A percentile compares a stretch with the other conserved stretches of the same genome.
phyloP scores from a whole-genome alignment of 1,140 invertebrate species.

The Colletes gigas region DNA sequence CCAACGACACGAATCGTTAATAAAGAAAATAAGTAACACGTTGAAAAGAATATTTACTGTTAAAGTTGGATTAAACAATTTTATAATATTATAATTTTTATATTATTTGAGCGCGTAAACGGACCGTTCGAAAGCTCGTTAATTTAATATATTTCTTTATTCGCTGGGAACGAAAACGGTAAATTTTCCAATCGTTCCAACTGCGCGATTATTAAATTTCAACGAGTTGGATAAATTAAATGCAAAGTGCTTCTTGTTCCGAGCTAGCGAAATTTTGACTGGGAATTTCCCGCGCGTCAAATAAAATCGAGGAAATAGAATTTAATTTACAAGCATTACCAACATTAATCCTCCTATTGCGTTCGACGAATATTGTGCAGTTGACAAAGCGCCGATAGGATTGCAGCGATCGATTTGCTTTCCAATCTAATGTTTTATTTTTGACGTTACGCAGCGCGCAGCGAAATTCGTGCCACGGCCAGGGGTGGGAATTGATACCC shows the following conservation, averaged over 20 bases:
- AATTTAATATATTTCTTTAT: not conserved
- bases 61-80: too few species aligned
- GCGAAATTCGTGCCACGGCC: too few species aligned
- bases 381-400: not conserved
- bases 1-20: too few species aligned
- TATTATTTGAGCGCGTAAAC: too few species aligned
- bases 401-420: too few species aligned
- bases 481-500: too few species aligned
- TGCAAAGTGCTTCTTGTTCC: not conserved
- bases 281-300: not conserved
- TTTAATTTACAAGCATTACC: not conserved
- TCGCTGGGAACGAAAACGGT: too few species aligned
- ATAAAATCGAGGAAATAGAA: not conserved
- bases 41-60: too few species aligned
- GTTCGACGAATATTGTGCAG: not conserved
- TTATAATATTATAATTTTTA: too few species aligned
- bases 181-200: not conserved
- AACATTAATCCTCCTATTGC: not conserved
- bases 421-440: not conserved
- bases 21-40: too few species aligned
- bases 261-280: not conserved
- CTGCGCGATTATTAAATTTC: not conserved
- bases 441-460: not conserved
- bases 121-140: not conserved
- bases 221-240: slow-evolving; percentile 4